These are phyloP conservation scores for Trachythela sp. DNA, from an alignment of 64 coral and sea anemone species.

Conservation along the genomic window DNA sequence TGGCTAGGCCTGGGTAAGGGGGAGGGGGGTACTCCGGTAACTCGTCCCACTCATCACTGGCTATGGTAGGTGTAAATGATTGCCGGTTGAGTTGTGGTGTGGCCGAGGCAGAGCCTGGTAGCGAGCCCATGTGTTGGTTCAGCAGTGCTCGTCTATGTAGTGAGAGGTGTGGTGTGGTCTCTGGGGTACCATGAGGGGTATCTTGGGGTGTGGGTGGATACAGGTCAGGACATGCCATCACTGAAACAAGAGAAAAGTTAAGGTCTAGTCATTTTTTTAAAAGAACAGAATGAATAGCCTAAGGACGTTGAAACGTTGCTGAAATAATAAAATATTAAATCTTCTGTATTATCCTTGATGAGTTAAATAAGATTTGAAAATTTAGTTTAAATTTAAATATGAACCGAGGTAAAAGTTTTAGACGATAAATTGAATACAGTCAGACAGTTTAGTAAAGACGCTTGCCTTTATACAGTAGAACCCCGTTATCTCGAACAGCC, in stretches of 20 bases:
- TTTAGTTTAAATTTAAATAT: no score
- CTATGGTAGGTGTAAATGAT: background rate
- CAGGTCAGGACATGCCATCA: background rate
- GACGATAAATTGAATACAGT: no score
- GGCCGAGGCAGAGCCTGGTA: background rate
- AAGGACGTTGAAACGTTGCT: no score
- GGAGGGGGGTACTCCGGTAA: background rate
- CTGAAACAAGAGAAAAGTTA: background rate
- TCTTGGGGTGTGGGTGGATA: slow-evolving; percentile 13
- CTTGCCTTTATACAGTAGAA: no score
- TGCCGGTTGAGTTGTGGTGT: background rate
- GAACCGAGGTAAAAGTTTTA: no score
- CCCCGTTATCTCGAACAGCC: no score
- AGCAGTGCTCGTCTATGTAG: background rate
- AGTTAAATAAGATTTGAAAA: no score
- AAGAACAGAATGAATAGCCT: no score
- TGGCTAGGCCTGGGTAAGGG: background rate
- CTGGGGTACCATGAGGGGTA: background rate
- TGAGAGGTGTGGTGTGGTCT: background rate
- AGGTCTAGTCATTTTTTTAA: no score
- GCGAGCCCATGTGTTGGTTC: background rate
- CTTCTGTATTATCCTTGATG: no score
- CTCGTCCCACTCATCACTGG: background rate
- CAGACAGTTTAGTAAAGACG: no score
- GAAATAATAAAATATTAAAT: no score